These are phyloP conservation scores for Sitobion miscanthi DNA, from an alignment of 1,140 invertebrate genomes.

Conservation along the genomic window DNA sequence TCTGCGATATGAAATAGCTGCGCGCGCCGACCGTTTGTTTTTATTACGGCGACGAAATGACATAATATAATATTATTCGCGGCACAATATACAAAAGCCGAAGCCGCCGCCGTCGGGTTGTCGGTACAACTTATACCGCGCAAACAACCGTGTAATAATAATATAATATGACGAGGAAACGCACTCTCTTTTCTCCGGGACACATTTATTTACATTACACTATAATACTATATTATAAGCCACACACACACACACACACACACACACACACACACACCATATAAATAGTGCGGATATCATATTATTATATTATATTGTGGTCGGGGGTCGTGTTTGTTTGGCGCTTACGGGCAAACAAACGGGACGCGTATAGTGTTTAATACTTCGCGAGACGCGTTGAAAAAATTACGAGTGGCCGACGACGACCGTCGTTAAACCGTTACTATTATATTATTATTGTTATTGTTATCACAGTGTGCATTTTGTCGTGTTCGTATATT, in stretches of 20 bases:
- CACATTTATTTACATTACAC: constrained; percentile 14
- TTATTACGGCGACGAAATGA: not conserved
- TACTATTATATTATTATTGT: not conserved
- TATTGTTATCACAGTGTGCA: not conserved
- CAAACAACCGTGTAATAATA: constrained; percentile 6
- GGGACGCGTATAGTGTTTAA: not conserved
- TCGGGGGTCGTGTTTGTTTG: not conserved
- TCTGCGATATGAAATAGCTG: not conserved
- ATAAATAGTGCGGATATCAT: not conserved
- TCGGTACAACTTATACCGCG: not conserved
- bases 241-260: not conserved
- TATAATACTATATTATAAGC: not conserved
- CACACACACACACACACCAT: not conserved
- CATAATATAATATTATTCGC: not conserved
- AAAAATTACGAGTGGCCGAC: not conserved
- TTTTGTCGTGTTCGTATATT: too few species aligned
- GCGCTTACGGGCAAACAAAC: not conserved
- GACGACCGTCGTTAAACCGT: not conserved
- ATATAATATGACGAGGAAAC: not conserved
- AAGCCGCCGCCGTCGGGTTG: not conserved
- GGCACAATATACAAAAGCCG: not conserved
- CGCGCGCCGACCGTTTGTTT: not conserved
- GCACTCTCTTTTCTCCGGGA: not conserved
- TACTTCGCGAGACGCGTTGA: not conserved
- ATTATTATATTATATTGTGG: not conserved